Conservation (phyloP, 1,140 invertebrate genomes). For the Brachionus sp. region DNA sequence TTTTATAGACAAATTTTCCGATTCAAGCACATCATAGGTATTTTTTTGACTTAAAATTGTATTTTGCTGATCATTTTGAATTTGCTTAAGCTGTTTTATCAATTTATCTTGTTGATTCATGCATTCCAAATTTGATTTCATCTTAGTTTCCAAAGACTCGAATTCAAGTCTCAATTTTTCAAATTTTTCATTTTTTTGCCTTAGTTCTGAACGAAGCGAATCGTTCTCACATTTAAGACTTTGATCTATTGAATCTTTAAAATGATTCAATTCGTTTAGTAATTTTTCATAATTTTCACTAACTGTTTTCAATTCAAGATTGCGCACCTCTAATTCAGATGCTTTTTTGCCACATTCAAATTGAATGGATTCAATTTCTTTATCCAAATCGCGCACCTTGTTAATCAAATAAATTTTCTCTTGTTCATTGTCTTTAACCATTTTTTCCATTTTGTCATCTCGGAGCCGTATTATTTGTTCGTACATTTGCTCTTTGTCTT, state of each 20-base stretch:
- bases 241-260: constrained; percentile 22
- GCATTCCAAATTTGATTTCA: constrained; percentile 22
- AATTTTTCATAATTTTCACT: constrained; percentile 31
- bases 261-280: background rate
- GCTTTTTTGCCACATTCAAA: background rate
- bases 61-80: constrained; percentile 9
- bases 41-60: background rate
- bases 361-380: background rate
- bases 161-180: background rate
- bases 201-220: background rate
- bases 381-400: background rate
- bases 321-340: background rate
- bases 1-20: constrained; percentile 13
- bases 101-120: constrained; percentile 18
- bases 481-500: constrained; percentile 35
- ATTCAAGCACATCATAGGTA: background rate
- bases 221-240: background rate
- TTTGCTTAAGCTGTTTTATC: background rate
- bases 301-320: background rate
- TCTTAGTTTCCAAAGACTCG: background rate
- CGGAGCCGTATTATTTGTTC: constrained; percentile 1
- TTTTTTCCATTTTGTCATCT: constrained; percentile 36
- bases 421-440: constrained; percentile 6
- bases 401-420: constrained; percentile 13
- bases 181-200: background rate